Percentiles rank a stretch among this genome's conserved stretches.
These are phyloP conservation scores for Noctua fimbriata DNA, from an alignment of 2,888 invertebrate species.

Conservation along the genomic window DNA sequence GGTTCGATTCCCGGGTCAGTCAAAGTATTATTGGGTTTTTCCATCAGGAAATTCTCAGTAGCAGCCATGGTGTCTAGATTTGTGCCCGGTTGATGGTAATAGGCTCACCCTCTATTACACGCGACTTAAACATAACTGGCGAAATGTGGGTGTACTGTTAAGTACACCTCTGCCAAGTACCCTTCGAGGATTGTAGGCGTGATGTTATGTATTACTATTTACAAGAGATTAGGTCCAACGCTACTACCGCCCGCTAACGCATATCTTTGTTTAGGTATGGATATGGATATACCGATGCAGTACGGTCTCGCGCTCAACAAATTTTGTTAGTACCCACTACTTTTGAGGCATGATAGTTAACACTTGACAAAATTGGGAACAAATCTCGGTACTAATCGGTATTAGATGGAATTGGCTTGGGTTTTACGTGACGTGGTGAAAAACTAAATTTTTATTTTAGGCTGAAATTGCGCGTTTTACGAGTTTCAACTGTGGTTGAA, in stretches of 20 bases:
- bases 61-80: neutral
- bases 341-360: constrained; percentile 75
- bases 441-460: neutral
- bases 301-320: constrained; percentile 85
- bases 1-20: neutral
- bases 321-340: constrained; percentile 84
- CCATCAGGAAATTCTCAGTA: neutral
- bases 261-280: constrained; percentile 84
- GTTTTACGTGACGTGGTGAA: constrained; percentile 25
- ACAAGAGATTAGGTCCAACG: constrained; percentile 55
- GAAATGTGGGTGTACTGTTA: neutral
- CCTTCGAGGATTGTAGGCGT: neutral
- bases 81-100: neutral
- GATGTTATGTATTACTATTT: neutral
- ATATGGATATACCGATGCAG: constrained; percentile 85
- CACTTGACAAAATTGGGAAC: constrained; percentile 47
- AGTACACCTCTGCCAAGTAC: neutral
- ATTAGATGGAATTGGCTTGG: constrained; percentile 62
- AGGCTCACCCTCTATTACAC: neutral
- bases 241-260: constrained; percentile 64
- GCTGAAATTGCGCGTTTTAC: neutral
- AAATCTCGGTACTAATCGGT: constrained; percentile 79
- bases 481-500: neutral
- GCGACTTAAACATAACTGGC: neutral
- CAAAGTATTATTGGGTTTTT: neutral